phyloP scores from a whole-genome alignment of 2,113 vertebrate genomes.

The Rhadina sibilatrix region DNA sequence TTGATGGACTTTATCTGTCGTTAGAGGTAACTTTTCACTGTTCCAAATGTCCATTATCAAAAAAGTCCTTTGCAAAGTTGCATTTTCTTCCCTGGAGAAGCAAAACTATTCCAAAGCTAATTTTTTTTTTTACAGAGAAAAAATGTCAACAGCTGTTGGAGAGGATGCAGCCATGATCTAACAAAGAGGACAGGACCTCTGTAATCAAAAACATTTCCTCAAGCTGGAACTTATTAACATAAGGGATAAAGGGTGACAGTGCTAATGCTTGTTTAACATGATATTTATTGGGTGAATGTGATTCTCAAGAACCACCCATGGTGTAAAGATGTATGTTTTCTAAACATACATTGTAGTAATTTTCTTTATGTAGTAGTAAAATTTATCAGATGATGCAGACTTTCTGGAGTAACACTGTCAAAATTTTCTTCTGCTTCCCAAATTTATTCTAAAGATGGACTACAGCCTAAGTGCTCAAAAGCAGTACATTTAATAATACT shows the following conservation, averaged over 20 bases:
- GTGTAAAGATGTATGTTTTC: constrained; percentile 12
- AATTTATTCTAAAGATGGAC: not conserved
- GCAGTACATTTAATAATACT: not conserved
- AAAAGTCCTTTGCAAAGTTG: not conserved
- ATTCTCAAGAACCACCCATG: constrained; percentile 24
- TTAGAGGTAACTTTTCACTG: not conserved
- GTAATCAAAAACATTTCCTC: constrained; percentile 58
- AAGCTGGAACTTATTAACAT: constrained; percentile 49
- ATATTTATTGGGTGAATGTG: constrained; percentile 43
- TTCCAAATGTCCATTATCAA: not conserved
- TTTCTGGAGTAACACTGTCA: not conserved
- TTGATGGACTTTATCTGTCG: not conserved
- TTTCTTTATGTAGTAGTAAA: not conserved
- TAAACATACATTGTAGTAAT: constrained; percentile 6
- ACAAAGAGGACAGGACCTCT: constrained; percentile 36
- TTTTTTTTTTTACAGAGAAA: not conserved
- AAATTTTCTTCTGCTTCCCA: not conserved
- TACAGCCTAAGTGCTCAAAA: not conserved
- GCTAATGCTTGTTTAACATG: constrained; percentile 32
- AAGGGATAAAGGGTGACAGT: constrained; percentile 41
- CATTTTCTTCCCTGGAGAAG: not conserved
- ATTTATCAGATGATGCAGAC: not conserved
- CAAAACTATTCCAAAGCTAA: not conserved
- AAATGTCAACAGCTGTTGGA: constrained; percentile 52
- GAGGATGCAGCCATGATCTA: constrained; percentile 41